These are phyloP conservation scores for Trichogramma dendrolimi DNA, from an alignment of 2,888 invertebrate species.

Conservation along the genomic window DNA sequence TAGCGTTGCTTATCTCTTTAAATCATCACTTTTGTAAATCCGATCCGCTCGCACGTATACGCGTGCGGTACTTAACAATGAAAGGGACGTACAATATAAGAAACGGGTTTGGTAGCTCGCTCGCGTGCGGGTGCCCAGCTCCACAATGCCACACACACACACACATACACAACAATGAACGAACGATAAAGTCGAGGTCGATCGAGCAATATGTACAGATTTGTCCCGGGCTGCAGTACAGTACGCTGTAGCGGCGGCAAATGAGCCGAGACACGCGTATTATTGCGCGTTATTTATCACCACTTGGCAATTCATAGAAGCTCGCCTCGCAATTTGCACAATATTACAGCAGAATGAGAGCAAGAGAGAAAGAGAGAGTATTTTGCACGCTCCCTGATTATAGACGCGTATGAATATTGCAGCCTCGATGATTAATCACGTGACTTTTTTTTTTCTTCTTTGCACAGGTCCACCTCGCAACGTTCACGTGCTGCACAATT, in stretches of 20 bases:
- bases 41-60: too few species aligned
- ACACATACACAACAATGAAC: too few species aligned
- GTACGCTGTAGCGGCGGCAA: background rate
- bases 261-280: slow-evolving; percentile 3
- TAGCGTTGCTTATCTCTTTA: too few species aligned
- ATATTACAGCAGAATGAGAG: background rate
- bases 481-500: slow-evolving; percentile 91
- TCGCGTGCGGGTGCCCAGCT: too few species aligned
- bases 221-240: slow-evolving; percentile 10
- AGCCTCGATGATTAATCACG: background rate
- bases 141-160: too few species aligned
- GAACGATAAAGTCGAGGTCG: slow-evolving; percentile 1
- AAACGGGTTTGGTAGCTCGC: too few species aligned
- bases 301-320: slow-evolving; percentile 20
- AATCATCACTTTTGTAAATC: too few species aligned
- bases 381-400: background rate
- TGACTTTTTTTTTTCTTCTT: background rate
- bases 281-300: slow-evolving; percentile 17
- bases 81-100: too few species aligned
- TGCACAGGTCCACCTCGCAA: slow-evolving; percentile 69
- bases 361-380: background rate
- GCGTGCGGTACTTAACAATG: too few species aligned
- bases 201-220: slow-evolving; percentile 14
- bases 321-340: background rate
- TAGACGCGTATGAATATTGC: too few species aligned